Percentiles rank a stretch among this genome's conserved stretches.
Evolutionary conservation across 92 coral and sea anemone species (phyloP).

Genomic region (Palythoa grandis): DNA sequence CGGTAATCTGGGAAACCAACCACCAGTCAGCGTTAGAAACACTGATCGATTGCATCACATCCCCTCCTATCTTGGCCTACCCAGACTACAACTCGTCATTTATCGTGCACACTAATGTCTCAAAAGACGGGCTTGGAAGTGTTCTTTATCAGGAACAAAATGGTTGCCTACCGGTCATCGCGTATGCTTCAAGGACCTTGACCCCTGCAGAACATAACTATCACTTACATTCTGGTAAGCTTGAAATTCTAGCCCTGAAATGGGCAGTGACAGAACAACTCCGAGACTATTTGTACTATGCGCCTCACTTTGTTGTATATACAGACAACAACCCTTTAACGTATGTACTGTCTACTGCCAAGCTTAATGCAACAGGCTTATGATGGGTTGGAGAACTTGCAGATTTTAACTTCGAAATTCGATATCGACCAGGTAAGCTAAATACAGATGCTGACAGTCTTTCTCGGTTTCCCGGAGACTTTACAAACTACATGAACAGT

Average conservation of each 20-base stretch:
- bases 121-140: conserved; percentile 52
- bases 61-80: conserved; percentile 49
- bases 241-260: conserved; percentile 51
- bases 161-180: conserved; percentile 42
- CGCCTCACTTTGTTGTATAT: conserved; percentile 41
- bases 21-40: conserved; percentile 47
- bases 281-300: conserved; percentile 47
- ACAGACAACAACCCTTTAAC: conserved; percentile 37
- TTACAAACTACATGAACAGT: conserved; percentile 50
- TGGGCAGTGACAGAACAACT: conserved; percentile 55
- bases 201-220: conserved; percentile 45
- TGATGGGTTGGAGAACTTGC: conserved; percentile 47
- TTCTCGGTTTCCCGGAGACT: conserved; percentile 51
- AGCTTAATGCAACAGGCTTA: conserved; percentile 45
- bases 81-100: conserved; percentile 43
- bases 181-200: conserved; percentile 48
- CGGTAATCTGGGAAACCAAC: conserved; percentile 23
- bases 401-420: conserved; percentile 5
- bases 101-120: conserved; percentile 49
- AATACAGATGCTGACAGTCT: conserved; percentile 63
- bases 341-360: conserved; percentile 18
- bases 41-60: conserved; percentile 13
- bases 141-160: conserved; percentile 49
- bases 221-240: conserved; percentile 49
- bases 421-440: conserved; percentile 49